Evolutionary conservation across 2,113 vertebrate species (phyloP), one percentile per base, ranked within the genome.

Genomic region (Galeopterus variegatus): DNA sequence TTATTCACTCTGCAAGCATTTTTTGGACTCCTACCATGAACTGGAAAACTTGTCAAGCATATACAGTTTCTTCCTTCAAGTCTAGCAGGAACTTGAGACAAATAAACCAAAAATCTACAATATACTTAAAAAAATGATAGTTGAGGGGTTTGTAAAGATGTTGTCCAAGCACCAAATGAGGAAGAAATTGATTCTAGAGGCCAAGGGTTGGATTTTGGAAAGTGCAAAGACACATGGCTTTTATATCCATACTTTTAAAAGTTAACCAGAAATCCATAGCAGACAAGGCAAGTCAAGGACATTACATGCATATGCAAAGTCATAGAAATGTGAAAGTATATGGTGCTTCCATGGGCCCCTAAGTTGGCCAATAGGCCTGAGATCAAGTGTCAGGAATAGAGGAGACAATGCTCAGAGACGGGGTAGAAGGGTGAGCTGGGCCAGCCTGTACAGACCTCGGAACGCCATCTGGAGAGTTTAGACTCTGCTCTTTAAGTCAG

Each of bases 151-250:
- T 48, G 3, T 82, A 52, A 81, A 76, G 4, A 67, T 75, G 5
- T 84, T 60, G 48, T 73, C 24, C 12, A 88, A 91, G 41, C 14
- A 60, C 10, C 24, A 56, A 24, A 41, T 7, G 26, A 75, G 5
- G 19, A 87, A 95, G 36, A 21, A 67, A 36, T n/a, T 64, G 26
- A 83, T 60, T 79, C 80, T 72, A 33, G 56, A 36, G 31, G 9
- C 31, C 28, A 56, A n/a, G 21, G 17, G 5, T 67, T 7, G 18
- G 50, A 87, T 84, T 73, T 92, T 24, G 50, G 75, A 80, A 84
- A 82, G 15, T 75, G 85, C 73, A 70, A 67, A 67, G 58, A 79
- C 48, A 75, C 69, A 91, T 24, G 45, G 65, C 19, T 70, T 97
- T 54, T 82, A 69, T 28, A 65, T 45, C 5, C 7, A 70, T n/a